Conservation (phyloP, 2,888 invertebrate genomes). For the Ophion slaviceki region DNA sequence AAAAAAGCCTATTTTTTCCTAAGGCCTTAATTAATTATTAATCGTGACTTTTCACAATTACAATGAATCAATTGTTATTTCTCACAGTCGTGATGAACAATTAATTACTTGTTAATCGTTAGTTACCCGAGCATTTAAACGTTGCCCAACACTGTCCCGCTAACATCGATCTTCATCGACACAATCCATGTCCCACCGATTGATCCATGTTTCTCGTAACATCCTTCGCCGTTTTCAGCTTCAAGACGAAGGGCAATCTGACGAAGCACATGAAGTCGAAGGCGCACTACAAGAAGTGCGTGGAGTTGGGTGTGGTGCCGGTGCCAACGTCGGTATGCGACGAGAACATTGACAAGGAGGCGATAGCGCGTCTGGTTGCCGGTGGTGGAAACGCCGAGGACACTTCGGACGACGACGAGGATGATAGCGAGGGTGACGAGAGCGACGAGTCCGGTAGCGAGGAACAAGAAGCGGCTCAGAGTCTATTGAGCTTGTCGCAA, state of each 20-base stretch:
- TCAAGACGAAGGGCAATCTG: conserved; percentile 98
- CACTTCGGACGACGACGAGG: conserved; percentile 83
- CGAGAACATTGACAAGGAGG: conserved; percentile 85
- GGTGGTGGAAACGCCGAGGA: conserved; percentile 85
- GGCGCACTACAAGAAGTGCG: conserved; percentile 97
- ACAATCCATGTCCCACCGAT: background rate
- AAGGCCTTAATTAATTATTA: too few species aligned
- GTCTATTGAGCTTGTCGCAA: conserved; percentile 90
- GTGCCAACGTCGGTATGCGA: conserved; percentile 88
- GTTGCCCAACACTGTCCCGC: too few species aligned
- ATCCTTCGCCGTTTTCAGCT: conserved; percentile 85
- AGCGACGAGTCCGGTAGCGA: conserved; percentile 82
- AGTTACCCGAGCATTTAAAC: too few species aligned
- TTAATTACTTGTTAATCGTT: too few species aligned
- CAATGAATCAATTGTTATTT: too few species aligned
- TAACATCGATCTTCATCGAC: background rate
- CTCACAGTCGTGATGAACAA: too few species aligned
- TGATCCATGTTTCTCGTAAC: background rate
- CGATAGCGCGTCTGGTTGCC: conserved; percentile 85
- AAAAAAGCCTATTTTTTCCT: too few species aligned
- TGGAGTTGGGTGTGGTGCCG: conserved; percentile 92
- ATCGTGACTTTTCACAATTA: too few species aligned
- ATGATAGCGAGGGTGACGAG: conserved; percentile 79
- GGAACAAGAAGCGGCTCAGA: conserved; percentile 94
- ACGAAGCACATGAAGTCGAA: conserved; percentile 99